phyloP scores from a whole-genome alignment of 2,888 invertebrate genomes.

The Orthosia cruda region DNA sequence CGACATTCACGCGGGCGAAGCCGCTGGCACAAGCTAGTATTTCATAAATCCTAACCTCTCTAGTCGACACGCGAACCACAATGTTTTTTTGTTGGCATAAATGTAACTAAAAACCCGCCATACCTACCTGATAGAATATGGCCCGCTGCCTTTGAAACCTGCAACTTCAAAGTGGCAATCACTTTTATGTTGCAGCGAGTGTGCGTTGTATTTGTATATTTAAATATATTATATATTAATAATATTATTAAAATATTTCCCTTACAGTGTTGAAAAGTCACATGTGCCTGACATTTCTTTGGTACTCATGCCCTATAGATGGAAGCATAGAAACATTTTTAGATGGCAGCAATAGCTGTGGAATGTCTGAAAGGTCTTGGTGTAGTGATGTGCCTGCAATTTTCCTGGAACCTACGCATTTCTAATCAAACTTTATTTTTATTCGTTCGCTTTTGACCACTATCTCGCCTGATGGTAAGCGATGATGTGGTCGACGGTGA shows the following conservation, averaged over 20 bases:
- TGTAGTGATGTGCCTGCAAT: no score
- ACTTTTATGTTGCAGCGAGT: background rate
- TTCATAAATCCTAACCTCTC: background rate
- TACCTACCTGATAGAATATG: slow-evolving; percentile 6
- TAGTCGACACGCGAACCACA: background rate
- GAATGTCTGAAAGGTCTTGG: background rate
- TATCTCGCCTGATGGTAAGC: no score
- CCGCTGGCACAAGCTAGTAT: no score
- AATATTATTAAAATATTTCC: no score
- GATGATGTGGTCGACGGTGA: no score
- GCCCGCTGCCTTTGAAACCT: background rate
- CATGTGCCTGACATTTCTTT: background rate
- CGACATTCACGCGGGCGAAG: no score
- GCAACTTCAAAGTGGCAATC: slow-evolving; percentile 8
- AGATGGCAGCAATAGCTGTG: background rate
- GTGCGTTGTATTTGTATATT: background rate
- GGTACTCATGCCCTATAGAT: background rate
- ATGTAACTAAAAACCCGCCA: background rate
- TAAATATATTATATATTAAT: no score
- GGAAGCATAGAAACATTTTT: background rate
- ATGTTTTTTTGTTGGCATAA: background rate
- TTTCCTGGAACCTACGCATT: no score
- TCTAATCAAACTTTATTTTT: no score
- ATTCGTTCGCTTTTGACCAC: no score
- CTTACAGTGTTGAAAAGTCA: no score